These are phyloP conservation scores for Vanessa tameamea DNA, from an alignment of 1,140 invertebrate species.

Conservation along the genomic window DNA sequence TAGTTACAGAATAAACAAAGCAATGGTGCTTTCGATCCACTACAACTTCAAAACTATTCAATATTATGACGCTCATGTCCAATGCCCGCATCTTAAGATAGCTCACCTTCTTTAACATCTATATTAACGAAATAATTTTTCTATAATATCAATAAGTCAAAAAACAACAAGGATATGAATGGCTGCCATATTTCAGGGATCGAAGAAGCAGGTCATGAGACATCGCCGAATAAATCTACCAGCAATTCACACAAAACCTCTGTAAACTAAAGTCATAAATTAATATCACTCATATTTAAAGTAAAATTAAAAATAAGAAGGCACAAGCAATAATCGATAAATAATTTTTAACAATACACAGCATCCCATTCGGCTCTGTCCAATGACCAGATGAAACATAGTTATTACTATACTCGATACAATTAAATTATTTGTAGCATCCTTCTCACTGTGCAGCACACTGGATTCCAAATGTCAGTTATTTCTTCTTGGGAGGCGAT, in stretches of 20 bases:
- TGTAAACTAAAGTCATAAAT: slow-evolving; percentile 74
- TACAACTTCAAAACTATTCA: slow-evolving; percentile 69
- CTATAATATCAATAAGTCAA: slow-evolving; percentile 69
- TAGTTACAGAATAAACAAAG: slow-evolving; percentile 78
- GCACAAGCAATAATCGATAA: slow-evolving; percentile 75
- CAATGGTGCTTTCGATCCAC: slow-evolving; percentile 74
- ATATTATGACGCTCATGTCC: slow-evolving; percentile 66
- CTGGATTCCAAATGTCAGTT: slow-evolving; percentile 78
- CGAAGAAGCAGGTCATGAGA: slow-evolving; percentile 69
- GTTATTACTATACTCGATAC: slow-evolving; percentile 72
- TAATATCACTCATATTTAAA: slow-evolving; percentile 72
- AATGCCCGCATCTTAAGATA: slow-evolving; percentile 73
- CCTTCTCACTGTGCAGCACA: slow-evolving; percentile 77
- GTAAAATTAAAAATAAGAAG: slow-evolving; percentile 74
- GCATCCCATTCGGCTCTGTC: slow-evolving; percentile 69
- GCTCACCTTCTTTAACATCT: slow-evolving; percentile 61
- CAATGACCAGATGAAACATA: slow-evolving; percentile 66
- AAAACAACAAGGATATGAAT: slow-evolving; percentile 59
- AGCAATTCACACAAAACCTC: slow-evolving; percentile 49
- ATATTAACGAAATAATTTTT: slow-evolving; percentile 67
- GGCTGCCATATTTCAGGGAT: slow-evolving; percentile 64
- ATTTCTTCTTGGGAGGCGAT: slow-evolving; percentile 91
- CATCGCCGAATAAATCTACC: slow-evolving; percentile 63
- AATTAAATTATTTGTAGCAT: slow-evolving; percentile 78
- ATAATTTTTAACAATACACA: slow-evolving; percentile 65